Evolutionary conservation across 2,888 invertebrate genomes (phyloP).

Genomic region (Auanema sp.): DNA sequence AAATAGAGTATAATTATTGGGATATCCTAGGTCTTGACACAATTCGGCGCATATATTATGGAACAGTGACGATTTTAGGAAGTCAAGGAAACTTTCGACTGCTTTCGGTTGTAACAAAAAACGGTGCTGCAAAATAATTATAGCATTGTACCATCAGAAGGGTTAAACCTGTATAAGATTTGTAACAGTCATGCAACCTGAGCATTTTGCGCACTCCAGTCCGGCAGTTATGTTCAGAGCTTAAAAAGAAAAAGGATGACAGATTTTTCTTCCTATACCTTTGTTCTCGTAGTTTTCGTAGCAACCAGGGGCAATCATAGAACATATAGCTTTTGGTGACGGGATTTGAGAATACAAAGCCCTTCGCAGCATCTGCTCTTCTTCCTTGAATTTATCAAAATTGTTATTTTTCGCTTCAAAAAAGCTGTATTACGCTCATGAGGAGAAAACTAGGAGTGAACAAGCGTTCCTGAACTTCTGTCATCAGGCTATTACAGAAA

Average conservation of each 20-base stretch:
- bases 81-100: conserved; percentile 19
- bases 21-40: conserved; percentile 22
- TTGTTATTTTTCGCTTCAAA: too few species aligned
- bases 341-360: conserved; percentile 34
- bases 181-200: conserved; percentile 41
- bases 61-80: conserved; percentile 31
- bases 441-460: conserved; percentile 21
- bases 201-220: conserved; percentile 35
- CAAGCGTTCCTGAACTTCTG: conserved; percentile 25
- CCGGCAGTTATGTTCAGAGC: conserved; percentile 32
- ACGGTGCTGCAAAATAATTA: conserved; percentile 19
- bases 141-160: not conserved
- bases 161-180: conserved; percentile 33
- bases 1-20: conserved; percentile 20
- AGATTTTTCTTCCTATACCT: conserved; percentile 14
- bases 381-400: too few species aligned
- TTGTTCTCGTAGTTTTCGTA: conserved; percentile 33
- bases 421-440: too few species aligned
- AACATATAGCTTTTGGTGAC: conserved; percentile 29
- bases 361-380: conserved; percentile 26
- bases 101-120: conserved; percentile 26
- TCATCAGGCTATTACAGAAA: conserved; percentile 34
- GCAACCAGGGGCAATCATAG: conserved; percentile 39
- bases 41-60: conserved; percentile 41
- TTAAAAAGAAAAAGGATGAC: conserved; percentile 15